phyloP scores from a whole-genome alignment of 2,888 invertebrate genomes.

The Nematopogon swammerdamellus region DNA sequence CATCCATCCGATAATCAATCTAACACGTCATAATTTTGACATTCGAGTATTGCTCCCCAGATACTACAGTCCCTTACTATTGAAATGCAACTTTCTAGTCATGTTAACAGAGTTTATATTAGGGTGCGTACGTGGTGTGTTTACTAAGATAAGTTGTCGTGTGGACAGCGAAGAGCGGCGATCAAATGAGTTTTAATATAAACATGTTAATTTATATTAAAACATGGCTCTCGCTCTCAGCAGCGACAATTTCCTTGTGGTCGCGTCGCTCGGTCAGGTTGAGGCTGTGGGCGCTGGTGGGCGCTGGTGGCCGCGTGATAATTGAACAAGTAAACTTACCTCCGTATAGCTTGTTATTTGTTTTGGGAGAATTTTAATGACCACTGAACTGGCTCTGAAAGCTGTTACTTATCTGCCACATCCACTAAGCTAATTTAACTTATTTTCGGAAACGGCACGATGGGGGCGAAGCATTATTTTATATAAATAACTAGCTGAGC shows the following conservation, averaged over 20 bases:
- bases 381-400: background rate
- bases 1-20: slow-evolving; percentile 59
- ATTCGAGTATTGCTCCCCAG: slow-evolving; percentile 35
- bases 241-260: background rate
- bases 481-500: too few relatives aligned
- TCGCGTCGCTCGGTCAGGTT: background rate
- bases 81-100: slow-evolving; percentile 19
- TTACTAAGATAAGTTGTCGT: slow-evolving; percentile 27
- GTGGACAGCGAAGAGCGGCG: slow-evolving; percentile 21
- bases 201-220: slow-evolving; percentile 54
- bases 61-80: slow-evolving; percentile 12
- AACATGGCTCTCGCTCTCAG: slow-evolving; percentile 27
- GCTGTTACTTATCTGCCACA: too few relatives aligned
- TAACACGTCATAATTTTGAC: slow-evolving; percentile 59
- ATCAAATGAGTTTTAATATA: slow-evolving; percentile 49
- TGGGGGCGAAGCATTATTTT: too few relatives aligned
- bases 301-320: background rate
- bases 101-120: too few relatives aligned
- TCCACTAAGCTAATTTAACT: too few relatives aligned
- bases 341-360: background rate
- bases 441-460: too few relatives aligned
- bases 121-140: slow-evolving; percentile 11
- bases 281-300: background rate
- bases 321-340: background rate
- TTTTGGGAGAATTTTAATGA: background rate